Percentiles rank a stretch among this genome's conserved stretches.
These are phyloP conservation scores for Thyatira batis DNA, from an alignment of 2,888 invertebrate species.

Conservation along the genomic window DNA sequence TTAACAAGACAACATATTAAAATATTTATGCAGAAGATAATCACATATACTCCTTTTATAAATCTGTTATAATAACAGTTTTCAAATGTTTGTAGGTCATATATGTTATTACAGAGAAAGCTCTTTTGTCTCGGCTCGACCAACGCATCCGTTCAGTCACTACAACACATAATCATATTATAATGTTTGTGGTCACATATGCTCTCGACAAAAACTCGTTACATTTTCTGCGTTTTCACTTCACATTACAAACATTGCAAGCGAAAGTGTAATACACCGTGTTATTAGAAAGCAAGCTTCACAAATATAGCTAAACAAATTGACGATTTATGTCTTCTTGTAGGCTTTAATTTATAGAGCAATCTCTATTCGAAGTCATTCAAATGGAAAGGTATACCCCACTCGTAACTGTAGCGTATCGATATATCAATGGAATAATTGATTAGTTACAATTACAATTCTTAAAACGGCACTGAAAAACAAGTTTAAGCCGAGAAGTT, in stretches of 20 bases:
- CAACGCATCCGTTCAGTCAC: conserved; percentile 5
- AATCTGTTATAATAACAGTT: background rate
- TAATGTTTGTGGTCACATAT: conserved; percentile 41
- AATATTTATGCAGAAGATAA: no score
- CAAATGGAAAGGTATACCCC: background rate
- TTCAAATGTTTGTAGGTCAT: conserved; percentile 5
- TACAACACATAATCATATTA: conserved; percentile 30
- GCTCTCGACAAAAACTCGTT: conserved; percentile 33
- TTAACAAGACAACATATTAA: no score
- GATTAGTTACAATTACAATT: background rate
- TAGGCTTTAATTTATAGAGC: background rate
- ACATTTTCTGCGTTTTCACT: conserved; percentile 56
- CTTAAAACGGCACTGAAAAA: background rate
- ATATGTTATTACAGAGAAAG: conserved; percentile 21
- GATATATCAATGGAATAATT: background rate
- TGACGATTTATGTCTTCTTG: conserved; percentile 6
- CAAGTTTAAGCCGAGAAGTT: background rate
- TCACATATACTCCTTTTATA: background rate
- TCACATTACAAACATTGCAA: conserved; percentile 24
- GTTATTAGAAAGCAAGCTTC: conserved; percentile 53
- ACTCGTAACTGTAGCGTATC: background rate
- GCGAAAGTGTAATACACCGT: conserved; percentile 57
- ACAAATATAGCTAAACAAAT: conserved; percentile 26
- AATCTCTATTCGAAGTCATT: background rate
- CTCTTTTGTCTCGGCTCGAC: conserved; percentile 4